Base-by-base conservation (phyloP, 2,888 invertebrate species). In the Orchestes rusci region DNA sequence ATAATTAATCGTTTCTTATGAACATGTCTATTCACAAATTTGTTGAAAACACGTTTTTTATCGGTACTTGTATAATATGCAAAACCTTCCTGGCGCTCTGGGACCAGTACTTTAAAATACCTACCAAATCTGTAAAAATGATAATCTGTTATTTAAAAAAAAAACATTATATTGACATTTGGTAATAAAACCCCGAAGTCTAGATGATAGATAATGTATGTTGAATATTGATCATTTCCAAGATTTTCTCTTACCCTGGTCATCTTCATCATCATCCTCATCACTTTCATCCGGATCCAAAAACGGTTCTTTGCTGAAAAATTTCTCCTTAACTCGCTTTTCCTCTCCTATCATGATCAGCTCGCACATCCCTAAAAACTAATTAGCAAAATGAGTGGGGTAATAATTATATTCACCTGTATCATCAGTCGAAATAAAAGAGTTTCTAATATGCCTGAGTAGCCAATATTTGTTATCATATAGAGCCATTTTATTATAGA, bases 401-500 rank as follows among this genome's bases (percentile, higher is more conserved):
- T 17, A 17, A 17, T 3, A 34, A 16, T 27, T 38, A 18, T 45
- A 33, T 16, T 39, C 54, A 69, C 69, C 69, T 58, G 94, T 92
- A 69, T 95, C 94, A 71, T 96, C 95, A 16, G 92, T 90, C 16
- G 91, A 88, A 63, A 95, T 89, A 69, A 93, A 96, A 7, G 93
- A 92, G 68, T 94, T 92, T 44, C 91, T 76, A 54, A 95, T 90
- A 69, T 94, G 91, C 47, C 91, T 87, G 39, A 95, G 74, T 35
- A 96, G 74, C 86, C 94, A 95, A 59, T 86, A 84, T 68, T 84
- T 84, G 70, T 95, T 91, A 68, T 95, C 93, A 68, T 92, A 94
- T 53, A 92, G 80, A 55, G 94, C 94, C 95, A 95, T 95, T 52
- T 30, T 34, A n/a, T n/a, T n/a, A n/a, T n/a, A n/a, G n/a, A n/a